Evolutionary conservation across 2,888 invertebrate genomes (phyloP).

Genomic region (Ormyrus rosae): DNA sequence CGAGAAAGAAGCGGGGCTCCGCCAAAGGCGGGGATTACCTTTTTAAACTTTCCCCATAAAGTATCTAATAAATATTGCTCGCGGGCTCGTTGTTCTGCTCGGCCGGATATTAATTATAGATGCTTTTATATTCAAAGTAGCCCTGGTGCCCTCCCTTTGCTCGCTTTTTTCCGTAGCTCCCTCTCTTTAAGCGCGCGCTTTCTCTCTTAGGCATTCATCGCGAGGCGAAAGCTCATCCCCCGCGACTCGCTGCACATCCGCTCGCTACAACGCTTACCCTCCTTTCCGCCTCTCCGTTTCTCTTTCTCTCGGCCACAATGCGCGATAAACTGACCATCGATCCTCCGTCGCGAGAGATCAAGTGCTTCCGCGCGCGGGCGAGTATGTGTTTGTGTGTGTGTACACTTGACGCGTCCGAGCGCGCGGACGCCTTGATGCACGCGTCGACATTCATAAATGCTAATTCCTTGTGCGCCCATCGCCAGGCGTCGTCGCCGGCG

Average conservation of each 20-base stretch:
- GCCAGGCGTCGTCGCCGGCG: background rate
- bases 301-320: conserved; percentile 47
- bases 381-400: conserved; percentile 17
- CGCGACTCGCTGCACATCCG: background rate
- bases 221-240: conserved; percentile 27
- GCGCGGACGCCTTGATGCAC: conserved; percentile 42
- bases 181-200: conserved; percentile 8
- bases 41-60: conserved; percentile 72
- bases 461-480: conserved; percentile 47
- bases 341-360: conserved; percentile 43
- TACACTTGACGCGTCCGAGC: conserved; percentile 47
- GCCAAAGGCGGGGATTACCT: conserved; percentile 66
- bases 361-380: conserved; percentile 29
- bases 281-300: conserved; percentile 6
- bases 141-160: conserved; percentile 46
- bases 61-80: conserved; percentile 70
- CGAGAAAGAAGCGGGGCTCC: conserved; percentile 50
- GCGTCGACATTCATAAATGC: conserved; percentile 52
- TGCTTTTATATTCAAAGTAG: conserved; percentile 72
- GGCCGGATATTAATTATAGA: conserved; percentile 70
- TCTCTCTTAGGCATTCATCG: conserved; percentile 44
- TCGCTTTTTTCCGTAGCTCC: conserved; percentile 42
- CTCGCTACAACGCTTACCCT: conserved; percentile 39
- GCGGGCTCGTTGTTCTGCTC: conserved; percentile 63
- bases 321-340: conserved; percentile 63